Conservation (phyloP, 1,140 invertebrate species). For the Drosophila tsacasi region DNA sequence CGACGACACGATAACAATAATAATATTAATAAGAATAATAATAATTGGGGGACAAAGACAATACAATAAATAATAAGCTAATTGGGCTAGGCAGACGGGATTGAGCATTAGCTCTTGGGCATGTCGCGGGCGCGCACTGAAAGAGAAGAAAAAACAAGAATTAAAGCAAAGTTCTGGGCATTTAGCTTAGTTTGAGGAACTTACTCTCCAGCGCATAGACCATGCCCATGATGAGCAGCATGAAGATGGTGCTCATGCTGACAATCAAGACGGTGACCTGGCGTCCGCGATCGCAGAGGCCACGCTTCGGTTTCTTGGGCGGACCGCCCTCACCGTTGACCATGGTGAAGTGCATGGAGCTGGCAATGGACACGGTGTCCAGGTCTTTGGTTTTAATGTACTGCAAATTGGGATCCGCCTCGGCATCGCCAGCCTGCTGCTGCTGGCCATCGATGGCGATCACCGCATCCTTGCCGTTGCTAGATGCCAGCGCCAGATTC, state of each 20-base stretch:
- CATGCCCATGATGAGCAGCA: conserved; percentile 90
- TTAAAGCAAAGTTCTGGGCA: background rate
- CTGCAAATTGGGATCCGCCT: conserved; percentile 74
- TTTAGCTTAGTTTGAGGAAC: conserved; percentile 60
- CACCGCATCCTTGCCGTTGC: conserved; percentile 65
- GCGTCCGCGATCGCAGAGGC: conserved; percentile 89
- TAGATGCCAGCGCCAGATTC: conserved; percentile 60
- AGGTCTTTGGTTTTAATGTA: conserved; percentile 85
- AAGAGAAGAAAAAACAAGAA: conserved; percentile 65
- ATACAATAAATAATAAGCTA: conserved; percentile 79
- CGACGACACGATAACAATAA: conserved; percentile 60
- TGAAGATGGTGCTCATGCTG: conserved; percentile 91
- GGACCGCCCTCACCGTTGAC: conserved; percentile 91
- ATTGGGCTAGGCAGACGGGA: conserved; percentile 56
- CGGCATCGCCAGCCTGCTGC: conserved; percentile 27
- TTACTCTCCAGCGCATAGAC: conserved; percentile 90
- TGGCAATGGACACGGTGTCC: conserved; percentile 91
- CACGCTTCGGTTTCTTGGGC: conserved; percentile 79
- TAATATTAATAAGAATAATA: conserved; percentile 55
- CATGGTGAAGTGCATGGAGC: conserved; percentile 94
- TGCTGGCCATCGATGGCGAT: conserved; percentile 65
- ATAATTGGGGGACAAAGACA: conserved; percentile 65
- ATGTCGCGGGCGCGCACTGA: conserved; percentile 88
- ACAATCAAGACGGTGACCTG: conserved; percentile 92
- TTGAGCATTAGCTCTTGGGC: conserved; percentile 74